Conservation (phyloP, 2,888 invertebrate genomes). For the Itoplectis maculator region DNA sequence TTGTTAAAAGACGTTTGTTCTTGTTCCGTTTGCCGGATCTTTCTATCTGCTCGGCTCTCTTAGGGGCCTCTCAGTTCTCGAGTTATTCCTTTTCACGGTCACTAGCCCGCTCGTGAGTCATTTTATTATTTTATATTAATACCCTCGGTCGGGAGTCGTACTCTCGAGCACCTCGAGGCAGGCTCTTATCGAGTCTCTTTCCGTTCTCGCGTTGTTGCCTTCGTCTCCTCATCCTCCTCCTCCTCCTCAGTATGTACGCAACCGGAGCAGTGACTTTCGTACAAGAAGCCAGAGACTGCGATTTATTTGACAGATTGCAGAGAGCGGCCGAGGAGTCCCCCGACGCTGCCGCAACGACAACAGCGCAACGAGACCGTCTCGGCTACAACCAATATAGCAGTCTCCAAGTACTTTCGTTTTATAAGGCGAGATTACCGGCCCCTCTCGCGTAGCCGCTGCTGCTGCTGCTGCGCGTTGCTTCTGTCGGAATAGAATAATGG, state of each 20-base stretch:
- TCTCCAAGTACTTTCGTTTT: conserved; percentile 79
- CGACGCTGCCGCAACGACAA: conserved; percentile 56
- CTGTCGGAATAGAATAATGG: conserved; percentile 83
- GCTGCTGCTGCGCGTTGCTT: conserved; percentile 73
- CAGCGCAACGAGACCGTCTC: conserved; percentile 20
- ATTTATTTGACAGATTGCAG: conserved; percentile 82
- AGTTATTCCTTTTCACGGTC: conserved; percentile 63
- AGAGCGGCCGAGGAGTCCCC: conserved; percentile 72
- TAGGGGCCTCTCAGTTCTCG: conserved; percentile 6
- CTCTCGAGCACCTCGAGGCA: conserved; percentile 1
- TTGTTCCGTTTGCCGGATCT: neutral
- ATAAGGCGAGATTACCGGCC: conserved; percentile 82
- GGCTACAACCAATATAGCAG: conserved; percentile 18
- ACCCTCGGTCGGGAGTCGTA: neutral
- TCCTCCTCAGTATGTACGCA: conserved; percentile 45
- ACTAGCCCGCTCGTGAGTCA: neutral
- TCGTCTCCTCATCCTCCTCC: conserved; percentile 2
- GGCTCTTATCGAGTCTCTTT: neutral
- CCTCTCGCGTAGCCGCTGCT: conserved; percentile 67
- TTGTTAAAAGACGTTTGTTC: conserved; percentile 29
- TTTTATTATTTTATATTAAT: conserved; percentile 15
- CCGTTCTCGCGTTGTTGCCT: neutral
- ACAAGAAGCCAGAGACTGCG: conserved; percentile 78
- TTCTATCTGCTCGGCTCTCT: neutral
- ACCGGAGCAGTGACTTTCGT: conserved; percentile 64